Conservation (phyloP, 2,797 vertebrate species). For the Sebastiscus tertius region DNA sequence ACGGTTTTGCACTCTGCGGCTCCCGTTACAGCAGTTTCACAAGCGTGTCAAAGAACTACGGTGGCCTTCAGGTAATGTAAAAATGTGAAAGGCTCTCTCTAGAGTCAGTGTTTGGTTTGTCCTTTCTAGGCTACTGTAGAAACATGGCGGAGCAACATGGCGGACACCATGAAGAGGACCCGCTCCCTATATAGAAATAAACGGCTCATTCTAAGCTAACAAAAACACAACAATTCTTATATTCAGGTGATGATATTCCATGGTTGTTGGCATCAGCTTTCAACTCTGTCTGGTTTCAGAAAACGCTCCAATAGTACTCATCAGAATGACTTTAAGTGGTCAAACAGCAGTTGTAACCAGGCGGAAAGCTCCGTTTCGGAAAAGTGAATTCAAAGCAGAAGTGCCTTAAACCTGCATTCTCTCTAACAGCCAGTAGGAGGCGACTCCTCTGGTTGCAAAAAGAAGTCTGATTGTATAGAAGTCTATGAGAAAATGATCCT, state of each 20-base stretch:
- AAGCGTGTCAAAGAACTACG: background rate
- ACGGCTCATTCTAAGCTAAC: too few relatives aligned
- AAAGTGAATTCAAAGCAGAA: too few relatives aligned
- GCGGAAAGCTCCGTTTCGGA: too few relatives aligned
- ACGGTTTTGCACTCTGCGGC: background rate
- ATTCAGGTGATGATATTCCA: background rate
- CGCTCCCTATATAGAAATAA: too few relatives aligned
- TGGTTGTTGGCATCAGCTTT: background rate
- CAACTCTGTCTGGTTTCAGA: background rate
- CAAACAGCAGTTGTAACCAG: background rate
- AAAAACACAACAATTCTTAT: background rate
- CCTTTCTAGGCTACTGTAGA: too few relatives aligned
- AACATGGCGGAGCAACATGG: too few relatives aligned
- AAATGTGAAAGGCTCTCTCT: too few relatives aligned
- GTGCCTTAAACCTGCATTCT: too few relatives aligned
- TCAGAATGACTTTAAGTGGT: background rate
- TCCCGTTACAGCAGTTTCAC: background rate
- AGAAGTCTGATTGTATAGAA: background rate
- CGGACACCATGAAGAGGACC: too few relatives aligned
- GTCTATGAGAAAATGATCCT: background rate
- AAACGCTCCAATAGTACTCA: background rate
- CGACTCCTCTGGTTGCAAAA: background rate
- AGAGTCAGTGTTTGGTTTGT: too few relatives aligned
- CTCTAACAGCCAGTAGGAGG: background rate
- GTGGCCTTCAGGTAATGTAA: background rate